A percentile compares a stretch with the other conserved stretches of the same genome.
These are phyloP conservation scores for Porites lobata DNA, from an alignment of 92 coral and sea anemone species.

Conservation along the genomic window DNA sequence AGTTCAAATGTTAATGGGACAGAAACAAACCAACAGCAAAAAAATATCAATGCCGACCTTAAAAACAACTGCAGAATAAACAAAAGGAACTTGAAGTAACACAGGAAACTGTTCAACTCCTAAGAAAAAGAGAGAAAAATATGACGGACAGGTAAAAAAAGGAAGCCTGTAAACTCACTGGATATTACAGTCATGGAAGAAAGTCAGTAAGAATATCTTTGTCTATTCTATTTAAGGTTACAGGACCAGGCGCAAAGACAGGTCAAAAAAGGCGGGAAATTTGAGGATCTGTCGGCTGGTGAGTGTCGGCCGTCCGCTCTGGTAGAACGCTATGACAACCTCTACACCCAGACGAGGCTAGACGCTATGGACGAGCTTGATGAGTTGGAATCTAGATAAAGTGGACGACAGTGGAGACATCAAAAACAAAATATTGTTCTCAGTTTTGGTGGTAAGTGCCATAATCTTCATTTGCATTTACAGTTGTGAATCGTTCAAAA, in stretches of 20 bases:
- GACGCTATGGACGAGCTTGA: slow-evolving; percentile 93
- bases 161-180: not conserved
- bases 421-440: too few species aligned
- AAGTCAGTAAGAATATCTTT: not conserved
- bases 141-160: slow-evolving; percentile 80
- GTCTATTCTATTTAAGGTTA: too few species aligned
- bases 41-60: slow-evolving; percentile 38
- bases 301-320: slow-evolving; percentile 85
- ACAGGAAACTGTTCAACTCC: slow-evolving; percentile 68
- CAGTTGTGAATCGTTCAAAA: too few species aligned
- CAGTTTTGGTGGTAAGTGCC: slow-evolving; percentile 89
- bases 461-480: too few species aligned
- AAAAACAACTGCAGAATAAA: slow-evolving; percentile 69
- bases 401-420: too few species aligned
- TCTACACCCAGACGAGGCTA: slow-evolving; percentile 89
- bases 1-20: not conserved
- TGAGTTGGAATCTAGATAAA: too few species aligned
- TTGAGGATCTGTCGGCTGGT: slow-evolving; percentile 84
- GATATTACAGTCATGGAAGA: not conserved
- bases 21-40: not conserved
- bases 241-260: slow-evolving; percentile 96
- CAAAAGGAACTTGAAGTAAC: slow-evolving; percentile 84
- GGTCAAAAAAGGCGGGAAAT: slow-evolving; percentile 90
- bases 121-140: slow-evolving; percentile 79
- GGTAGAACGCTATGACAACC: slow-evolving; percentile 86